Evolutionary conservation across 2,113 vertebrate species (phyloP).

Genomic region (Xenopus tropicalis): DNA sequence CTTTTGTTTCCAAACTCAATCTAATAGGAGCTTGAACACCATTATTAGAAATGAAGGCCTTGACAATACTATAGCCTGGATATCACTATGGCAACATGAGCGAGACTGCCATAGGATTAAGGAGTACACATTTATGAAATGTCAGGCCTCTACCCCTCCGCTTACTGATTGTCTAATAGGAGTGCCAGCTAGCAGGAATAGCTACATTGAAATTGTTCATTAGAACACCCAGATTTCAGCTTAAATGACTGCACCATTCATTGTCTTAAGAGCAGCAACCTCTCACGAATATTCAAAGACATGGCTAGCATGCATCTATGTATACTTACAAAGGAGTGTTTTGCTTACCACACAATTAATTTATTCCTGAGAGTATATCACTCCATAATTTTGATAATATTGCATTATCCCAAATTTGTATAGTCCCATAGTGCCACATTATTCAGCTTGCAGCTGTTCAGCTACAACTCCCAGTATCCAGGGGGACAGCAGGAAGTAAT

Average conservation of each 20-base stretch:
- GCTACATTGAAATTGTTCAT: background rate
- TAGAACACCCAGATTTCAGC: background rate
- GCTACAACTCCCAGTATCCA: too few species aligned
- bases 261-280: background rate
- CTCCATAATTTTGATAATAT: too few species aligned
- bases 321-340: too few species aligned
- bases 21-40: background rate
- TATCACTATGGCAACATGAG: constrained; percentile 22
- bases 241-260: background rate
- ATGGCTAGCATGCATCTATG: too few species aligned
- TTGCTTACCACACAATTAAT: too few species aligned
- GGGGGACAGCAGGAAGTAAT: too few species aligned
- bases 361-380: too few species aligned
- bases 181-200: background rate
- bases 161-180: constrained; percentile 3
- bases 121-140: constrained; percentile 5
- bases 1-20: background rate
- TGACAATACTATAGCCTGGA: constrained; percentile 5
- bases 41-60: background rate
- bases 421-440: too few species aligned
- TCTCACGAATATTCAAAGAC: too few species aligned
- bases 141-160: constrained; percentile 1
- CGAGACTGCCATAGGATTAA: constrained; percentile 6
- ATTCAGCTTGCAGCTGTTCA: too few species aligned
- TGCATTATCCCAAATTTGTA: too few species aligned